phyloP scores from a whole-genome alignment of 2,888 invertebrate genomes.

The Acrobasis consociella region DNA sequence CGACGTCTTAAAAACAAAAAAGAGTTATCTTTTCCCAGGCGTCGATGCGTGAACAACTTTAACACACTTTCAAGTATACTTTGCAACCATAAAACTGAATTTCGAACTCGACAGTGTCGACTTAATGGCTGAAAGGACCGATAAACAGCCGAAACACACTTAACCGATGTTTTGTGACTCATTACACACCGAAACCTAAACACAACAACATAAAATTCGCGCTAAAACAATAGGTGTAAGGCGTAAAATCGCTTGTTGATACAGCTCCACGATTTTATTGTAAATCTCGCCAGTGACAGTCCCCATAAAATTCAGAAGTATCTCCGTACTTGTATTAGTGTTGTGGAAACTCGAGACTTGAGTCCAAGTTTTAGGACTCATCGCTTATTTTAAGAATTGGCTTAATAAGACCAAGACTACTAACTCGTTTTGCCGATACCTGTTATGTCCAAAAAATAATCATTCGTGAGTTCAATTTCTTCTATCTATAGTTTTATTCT shows the following conservation, averaged over 20 bases:
- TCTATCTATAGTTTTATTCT: too few species aligned
- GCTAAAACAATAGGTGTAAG: conserved; percentile 21
- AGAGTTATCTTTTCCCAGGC: neutral
- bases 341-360: neutral
- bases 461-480: too few species aligned
- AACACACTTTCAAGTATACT: neutral
- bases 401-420: too few species aligned
- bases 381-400: too few species aligned
- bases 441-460: too few species aligned
- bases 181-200: conserved; percentile 37
- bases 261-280: conserved; percentile 40
- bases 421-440: too few species aligned
- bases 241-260: conserved; percentile 30
- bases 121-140: conserved; percentile 41
- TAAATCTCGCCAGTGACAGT: conserved; percentile 41
- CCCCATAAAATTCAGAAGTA: conserved; percentile 50
- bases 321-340: conserved; percentile 31
- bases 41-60: conserved; percentile 3
- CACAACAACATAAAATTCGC: conserved; percentile 3
- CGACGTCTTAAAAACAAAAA: neutral
- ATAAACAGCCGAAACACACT: conserved; percentile 48
- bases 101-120: conserved; percentile 20
- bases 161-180: conserved; percentile 54
- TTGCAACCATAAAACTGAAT: conserved; percentile 25
- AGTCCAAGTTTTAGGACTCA: too few species aligned